Evolutionary conservation across 2,888 invertebrate species (phyloP).

Genomic region (Cenopis cana): DNA sequence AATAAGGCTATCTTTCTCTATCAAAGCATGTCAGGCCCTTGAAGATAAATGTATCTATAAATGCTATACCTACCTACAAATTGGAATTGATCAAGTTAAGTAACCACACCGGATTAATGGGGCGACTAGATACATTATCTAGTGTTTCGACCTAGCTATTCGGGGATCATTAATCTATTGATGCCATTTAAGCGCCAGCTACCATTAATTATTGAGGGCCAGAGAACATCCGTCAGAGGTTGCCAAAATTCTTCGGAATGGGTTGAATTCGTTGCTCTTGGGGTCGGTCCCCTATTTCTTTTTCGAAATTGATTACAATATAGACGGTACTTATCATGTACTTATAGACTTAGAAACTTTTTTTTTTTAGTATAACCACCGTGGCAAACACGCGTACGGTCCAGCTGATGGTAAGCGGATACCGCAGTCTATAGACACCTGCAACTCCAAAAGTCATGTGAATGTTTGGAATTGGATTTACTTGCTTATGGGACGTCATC

Average conservation of each 20-base stretch:
- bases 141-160: slow-evolving; percentile 74
- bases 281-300: neutral
- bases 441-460: too few species aligned
- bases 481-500: too few species aligned
- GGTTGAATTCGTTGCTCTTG: slow-evolving; percentile 40
- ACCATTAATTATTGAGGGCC: slow-evolving; percentile 75
- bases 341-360: too few species aligned
- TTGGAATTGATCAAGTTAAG: slow-evolving; percentile 78
- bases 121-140: slow-evolving; percentile 81
- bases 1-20: too few species aligned
- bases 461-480: too few species aligned
- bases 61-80: slow-evolving; percentile 55
- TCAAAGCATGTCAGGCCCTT: too few species aligned
- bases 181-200: slow-evolving; percentile 70
- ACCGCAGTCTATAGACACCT: too few species aligned
- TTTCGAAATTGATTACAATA: too few species aligned
- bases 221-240: slow-evolving; percentile 65
- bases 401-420: too few species aligned
- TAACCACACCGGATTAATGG: slow-evolving; percentile 79
- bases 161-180: slow-evolving; percentile 78
- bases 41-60: slow-evolving; percentile 48
- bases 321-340: too few species aligned
- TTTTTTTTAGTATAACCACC: too few species aligned
- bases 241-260: slow-evolving; percentile 49
- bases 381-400: too few species aligned